Evolutionary conservation across 2,797 vertebrate genomes (phyloP).

Genomic region (Trematomus bernacchii): DNA sequence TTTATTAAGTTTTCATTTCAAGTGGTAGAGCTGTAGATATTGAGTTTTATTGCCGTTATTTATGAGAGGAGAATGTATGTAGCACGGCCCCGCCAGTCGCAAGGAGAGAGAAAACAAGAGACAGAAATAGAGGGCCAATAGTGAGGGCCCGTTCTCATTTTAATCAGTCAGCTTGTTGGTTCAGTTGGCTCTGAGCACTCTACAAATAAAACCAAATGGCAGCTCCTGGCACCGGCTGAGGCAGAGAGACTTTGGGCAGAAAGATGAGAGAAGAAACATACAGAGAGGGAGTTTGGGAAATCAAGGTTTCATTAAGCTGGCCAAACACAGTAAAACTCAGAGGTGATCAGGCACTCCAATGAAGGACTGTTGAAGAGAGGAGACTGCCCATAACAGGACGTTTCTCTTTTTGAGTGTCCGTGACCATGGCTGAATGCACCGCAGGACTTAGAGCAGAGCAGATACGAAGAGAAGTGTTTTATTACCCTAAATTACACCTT

Average conservation of each 20-base stretch:
- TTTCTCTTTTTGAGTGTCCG: conserved; percentile 23
- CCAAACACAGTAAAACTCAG: conserved; percentile 68
- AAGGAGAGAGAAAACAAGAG: conserved; percentile 55
- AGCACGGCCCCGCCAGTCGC: conserved; percentile 22
- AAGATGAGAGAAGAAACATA: conserved; percentile 70
- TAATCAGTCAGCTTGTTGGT: conserved; percentile 87
- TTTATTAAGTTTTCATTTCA: conserved; percentile 52
- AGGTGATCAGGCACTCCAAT: conserved; percentile 40
- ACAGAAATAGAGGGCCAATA: conserved; percentile 70
- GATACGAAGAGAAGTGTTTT: conserved; percentile 38
- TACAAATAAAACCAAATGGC: conserved; percentile 88
- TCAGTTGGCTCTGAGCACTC: conserved; percentile 83
- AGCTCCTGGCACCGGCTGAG: conserved; percentile 74
- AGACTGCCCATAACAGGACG: conserved; percentile 10
- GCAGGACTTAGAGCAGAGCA: conserved; percentile 23
- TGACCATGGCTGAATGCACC: conserved; percentile 23
- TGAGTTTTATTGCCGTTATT: conserved; percentile 48
- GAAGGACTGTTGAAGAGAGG: conserved; percentile 22
- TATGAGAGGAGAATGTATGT: conserved; percentile 50
- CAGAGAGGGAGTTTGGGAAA: conserved; percentile 73
- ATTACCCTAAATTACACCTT: conserved; percentile 30
- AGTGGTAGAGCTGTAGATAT: conserved; percentile 49
- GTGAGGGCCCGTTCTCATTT: conserved; percentile 80
- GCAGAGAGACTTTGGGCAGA: conserved; percentile 62
- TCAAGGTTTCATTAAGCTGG: conserved; percentile 80